These are phyloP conservation scores for Buathra laborator DNA, from an alignment of 2,888 invertebrate genomes.

Conservation along the genomic window DNA sequence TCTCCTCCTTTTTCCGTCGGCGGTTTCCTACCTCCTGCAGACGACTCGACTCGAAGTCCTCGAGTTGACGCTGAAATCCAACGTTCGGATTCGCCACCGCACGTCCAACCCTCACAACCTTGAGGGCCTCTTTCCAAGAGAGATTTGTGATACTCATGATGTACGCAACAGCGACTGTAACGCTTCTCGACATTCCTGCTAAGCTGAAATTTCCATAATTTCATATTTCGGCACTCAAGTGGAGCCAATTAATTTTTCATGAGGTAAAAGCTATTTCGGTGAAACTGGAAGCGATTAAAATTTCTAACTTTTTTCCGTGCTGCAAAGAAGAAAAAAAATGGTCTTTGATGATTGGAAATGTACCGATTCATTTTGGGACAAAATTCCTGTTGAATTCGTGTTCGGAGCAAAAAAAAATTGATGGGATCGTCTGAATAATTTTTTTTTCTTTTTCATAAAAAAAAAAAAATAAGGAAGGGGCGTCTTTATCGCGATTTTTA, in stretches of 20 bases:
- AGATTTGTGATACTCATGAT: conserved; percentile 97
- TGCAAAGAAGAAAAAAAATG: too few species aligned
- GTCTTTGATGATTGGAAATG: too few species aligned
- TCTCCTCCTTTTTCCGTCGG: background rate
- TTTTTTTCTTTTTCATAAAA: too few species aligned
- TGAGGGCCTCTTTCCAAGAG: conserved; percentile 96
- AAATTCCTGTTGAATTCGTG: too few species aligned
- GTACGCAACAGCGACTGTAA: conserved; percentile 98
- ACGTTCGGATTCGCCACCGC: conserved; percentile 98
- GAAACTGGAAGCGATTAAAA: background rate
- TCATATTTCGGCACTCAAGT: background rate
- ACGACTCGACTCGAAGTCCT: conserved; percentile 94
- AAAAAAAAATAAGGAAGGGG: too few species aligned
- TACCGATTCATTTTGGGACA: too few species aligned
- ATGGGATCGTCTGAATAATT: too few species aligned
- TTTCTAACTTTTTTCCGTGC: too few species aligned
- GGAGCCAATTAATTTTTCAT: background rate
- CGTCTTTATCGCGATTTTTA: too few species aligned
- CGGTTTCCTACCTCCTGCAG: conserved; percentile 89
- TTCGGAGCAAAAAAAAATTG: too few species aligned
- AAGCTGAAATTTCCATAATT: conserved; percentile 87
- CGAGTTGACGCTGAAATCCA: conserved; percentile 97
- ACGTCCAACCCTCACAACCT: conserved; percentile 96
- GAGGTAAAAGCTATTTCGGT: background rate
- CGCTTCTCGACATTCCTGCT: conserved; percentile 98